phyloP scores from a whole-genome alignment of 1,140 invertebrate species.

The Chionoecetes opilio region DNA sequence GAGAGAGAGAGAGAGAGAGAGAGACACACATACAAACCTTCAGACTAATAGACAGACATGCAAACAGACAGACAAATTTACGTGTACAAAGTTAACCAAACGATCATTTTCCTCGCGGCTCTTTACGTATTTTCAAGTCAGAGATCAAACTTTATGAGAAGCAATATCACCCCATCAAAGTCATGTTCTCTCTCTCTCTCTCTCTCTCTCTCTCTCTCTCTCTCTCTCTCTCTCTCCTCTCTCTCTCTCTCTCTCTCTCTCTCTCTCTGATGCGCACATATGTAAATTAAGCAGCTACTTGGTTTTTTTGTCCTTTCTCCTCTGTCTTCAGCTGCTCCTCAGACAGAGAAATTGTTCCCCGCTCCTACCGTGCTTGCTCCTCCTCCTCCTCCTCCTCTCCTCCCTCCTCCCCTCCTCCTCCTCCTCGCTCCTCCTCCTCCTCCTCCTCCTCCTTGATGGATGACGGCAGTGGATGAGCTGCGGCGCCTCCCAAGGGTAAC shows the following conservation, averaged over 20 bases:
- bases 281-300: constrained; percentile 23
- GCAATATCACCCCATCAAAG: too few species aligned
- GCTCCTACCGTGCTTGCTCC: background rate
- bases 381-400: background rate
- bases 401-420: background rate
- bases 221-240: constrained; percentile 32
- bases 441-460: constrained; percentile 22
- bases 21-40: too few species aligned
- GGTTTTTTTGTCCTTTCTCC: background rate
- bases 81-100: too few species aligned
- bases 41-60: too few species aligned
- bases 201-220: constrained; percentile 27
- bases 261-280: constrained; percentile 13
- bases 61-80: too few species aligned
- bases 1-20: too few species aligned
- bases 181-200: background rate
- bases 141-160: too few species aligned
- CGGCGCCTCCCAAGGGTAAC: background rate
- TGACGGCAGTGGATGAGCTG: background rate
- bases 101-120: too few species aligned
- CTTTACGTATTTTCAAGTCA: too few species aligned
- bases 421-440: background rate
- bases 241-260: constrained; percentile 46
- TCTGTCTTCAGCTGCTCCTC: constrained; percentile 13
- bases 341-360: background rate